Percentiles rank a stretch among this genome's conserved stretches.
Conservation (phyloP, 2,113 vertebrate species). For the Miniopterus natalensis region DNA sequence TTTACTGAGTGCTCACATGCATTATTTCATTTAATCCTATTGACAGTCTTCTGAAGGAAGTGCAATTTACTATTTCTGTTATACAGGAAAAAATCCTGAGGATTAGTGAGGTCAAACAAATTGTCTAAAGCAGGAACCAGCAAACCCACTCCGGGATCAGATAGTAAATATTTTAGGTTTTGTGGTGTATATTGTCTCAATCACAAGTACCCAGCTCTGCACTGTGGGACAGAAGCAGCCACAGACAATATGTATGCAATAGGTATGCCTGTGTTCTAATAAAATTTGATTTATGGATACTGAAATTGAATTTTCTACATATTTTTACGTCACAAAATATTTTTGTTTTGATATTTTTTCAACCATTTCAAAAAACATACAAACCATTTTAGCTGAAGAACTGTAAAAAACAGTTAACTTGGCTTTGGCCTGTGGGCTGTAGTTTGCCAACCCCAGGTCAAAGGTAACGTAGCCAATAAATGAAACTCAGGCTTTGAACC, state of each 20-base stretch:
- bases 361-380: not conserved
- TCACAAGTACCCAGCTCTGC: not conserved
- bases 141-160: not conserved
- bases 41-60: not conserved
- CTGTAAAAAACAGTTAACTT: not conserved
- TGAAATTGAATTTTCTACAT: not conserved
- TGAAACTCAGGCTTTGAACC: not conserved
- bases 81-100: not conserved
- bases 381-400: not conserved
- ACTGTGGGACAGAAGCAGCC: not conserved
- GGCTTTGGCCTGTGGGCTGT: not conserved
- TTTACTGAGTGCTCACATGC: not conserved
- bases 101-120: not conserved
- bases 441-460: not conserved
- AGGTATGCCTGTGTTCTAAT: not conserved
- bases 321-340: not conserved
- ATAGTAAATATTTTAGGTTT: not conserved
- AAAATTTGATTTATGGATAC: not conserved
- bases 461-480: not conserved
- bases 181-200: not conserved
- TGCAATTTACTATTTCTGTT: not conserved
- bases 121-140: not conserved
- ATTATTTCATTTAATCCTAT: constrained; percentile 43
- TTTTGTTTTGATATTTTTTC: constrained; percentile 4
- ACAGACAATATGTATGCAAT: not conserved